Evolutionary conservation across 2,888 invertebrate species (phyloP).

Genomic region (Caenorhabditis sulstoni): DNA sequence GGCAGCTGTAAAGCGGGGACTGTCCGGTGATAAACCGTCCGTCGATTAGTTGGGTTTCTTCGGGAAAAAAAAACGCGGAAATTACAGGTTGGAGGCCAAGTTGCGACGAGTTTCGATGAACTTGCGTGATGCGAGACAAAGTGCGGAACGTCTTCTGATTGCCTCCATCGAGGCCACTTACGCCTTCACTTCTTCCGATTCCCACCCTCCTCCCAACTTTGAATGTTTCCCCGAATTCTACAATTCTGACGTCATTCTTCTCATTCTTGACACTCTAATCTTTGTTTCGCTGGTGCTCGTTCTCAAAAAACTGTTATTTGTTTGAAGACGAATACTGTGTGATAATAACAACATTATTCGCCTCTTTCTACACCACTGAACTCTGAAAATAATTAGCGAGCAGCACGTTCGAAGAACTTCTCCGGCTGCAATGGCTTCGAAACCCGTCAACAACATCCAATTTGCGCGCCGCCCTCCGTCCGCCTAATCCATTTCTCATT

Average conservation of each 20-base stretch:
- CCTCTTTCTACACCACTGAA: not conserved
- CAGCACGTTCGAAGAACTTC: constrained; percentile 21
- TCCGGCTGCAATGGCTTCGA: not conserved
- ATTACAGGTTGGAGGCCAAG: not conserved
- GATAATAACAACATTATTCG: too few species aligned
- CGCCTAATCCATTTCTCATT: constrained; percentile 41
- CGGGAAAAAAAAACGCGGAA: not conserved
- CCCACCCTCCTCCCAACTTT: constrained; percentile 28
- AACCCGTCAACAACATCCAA: constrained; percentile 31
- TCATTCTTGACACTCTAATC: not conserved
- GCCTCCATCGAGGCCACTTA: constrained; percentile 30
- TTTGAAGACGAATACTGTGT: too few species aligned
- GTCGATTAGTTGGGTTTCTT: constrained; percentile 1
- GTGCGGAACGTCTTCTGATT: constrained; percentile 22
- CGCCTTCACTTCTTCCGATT: not conserved
- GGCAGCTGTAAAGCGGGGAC: constrained; percentile 9
- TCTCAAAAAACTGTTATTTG: constrained; percentile 15
- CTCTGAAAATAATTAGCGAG: constrained; percentile 2
- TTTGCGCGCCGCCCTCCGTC: constrained; percentile 1
- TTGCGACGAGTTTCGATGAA: constrained; percentile 24
- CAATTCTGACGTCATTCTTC: constrained; percentile 11
- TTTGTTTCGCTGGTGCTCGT: constrained; percentile 3
- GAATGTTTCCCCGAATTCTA: constrained; percentile 2
- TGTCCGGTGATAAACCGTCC: constrained; percentile 21
- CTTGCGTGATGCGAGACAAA: constrained; percentile 23